phyloP scores from a whole-genome alignment of 2,113 vertebrate species.

The Ammodytes dubius region DNA sequence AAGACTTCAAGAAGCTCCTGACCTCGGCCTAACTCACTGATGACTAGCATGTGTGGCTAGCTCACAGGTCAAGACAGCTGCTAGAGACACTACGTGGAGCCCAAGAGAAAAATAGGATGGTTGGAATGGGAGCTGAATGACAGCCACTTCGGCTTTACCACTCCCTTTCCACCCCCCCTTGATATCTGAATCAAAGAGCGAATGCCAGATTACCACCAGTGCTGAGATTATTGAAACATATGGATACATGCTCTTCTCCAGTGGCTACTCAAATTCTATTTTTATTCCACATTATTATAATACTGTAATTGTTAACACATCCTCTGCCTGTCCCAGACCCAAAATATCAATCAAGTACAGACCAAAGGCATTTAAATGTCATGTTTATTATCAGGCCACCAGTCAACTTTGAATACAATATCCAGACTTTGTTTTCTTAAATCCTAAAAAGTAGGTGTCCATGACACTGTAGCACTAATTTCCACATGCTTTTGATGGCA shows the following conservation, averaged over 20 bases:
- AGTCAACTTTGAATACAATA: slow-evolving; percentile 37
- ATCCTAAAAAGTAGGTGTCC: slow-evolving; percentile 43
- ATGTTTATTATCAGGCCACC: slow-evolving; percentile 49
- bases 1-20: slow-evolving; percentile 86
- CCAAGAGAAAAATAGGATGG: slow-evolving; percentile 58
- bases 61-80: slow-evolving; percentile 81
- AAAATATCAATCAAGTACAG: slow-evolving; percentile 27
- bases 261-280: slow-evolving; percentile 43
- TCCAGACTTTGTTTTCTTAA: slow-evolving; percentile 50
- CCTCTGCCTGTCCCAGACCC: slow-evolving; percentile 34
- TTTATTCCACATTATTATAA: slow-evolving; percentile 57
- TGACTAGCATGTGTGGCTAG: slow-evolving; percentile 86
- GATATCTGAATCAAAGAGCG: slow-evolving; percentile 64
- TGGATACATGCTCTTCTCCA: slow-evolving; percentile 52
- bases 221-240: slow-evolving; percentile 60
- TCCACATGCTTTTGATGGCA: slow-evolving; percentile 61
- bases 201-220: slow-evolving; percentile 40
- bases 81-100: slow-evolving; percentile 66
- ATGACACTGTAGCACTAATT: slow-evolving; percentile 57
- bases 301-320: slow-evolving; percentile 28
- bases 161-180: slow-evolving; percentile 40
- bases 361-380: slow-evolving; percentile 40
- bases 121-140: slow-evolving; percentile 59
- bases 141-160: slow-evolving; percentile 47
- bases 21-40: slow-evolving; percentile 84